phyloP scores from a whole-genome alignment of 2,797 vertebrate species.

The Eutrigla gurnardus region DNA sequence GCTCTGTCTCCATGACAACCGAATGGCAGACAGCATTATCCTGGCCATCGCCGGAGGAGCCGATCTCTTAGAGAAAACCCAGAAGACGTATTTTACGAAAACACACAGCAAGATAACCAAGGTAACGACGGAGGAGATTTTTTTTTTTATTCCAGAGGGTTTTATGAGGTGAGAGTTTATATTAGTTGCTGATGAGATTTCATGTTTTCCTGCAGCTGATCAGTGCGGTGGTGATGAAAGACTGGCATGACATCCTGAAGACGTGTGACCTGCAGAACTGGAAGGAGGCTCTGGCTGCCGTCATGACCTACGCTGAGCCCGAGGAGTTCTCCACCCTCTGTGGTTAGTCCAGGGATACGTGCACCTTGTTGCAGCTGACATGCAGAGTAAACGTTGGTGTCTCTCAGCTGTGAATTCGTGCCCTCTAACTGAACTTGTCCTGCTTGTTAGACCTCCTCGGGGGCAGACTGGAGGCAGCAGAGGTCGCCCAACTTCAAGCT shows the following conservation, averaged over 20 bases:
- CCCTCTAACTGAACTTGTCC: neutral
- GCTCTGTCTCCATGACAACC: constrained; percentile 95
- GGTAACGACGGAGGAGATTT: constrained; percentile 70
- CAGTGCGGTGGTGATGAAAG: constrained; percentile 94
- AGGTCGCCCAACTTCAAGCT: constrained; percentile 84
- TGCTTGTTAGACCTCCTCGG: constrained; percentile 89
- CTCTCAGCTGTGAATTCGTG: neutral
- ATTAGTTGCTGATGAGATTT: neutral
- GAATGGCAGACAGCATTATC: constrained; percentile 97
- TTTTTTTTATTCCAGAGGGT: neutral
- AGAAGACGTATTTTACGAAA: constrained; percentile 93
- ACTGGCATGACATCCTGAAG: constrained; percentile 94
- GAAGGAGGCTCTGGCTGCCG: constrained; percentile 95
- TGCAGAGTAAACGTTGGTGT: neutral
- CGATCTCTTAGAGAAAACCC: constrained; percentile 92
- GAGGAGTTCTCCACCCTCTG: constrained; percentile 94
- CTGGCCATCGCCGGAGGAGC: constrained; percentile 94
- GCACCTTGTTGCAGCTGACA: neutral
- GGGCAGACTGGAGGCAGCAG: constrained; percentile 88
- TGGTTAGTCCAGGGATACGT: constrained; percentile 79
- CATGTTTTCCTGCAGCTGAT: constrained; percentile 86
- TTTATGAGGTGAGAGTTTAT: neutral
- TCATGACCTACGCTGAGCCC: constrained; percentile 93
- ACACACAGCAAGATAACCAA: constrained; percentile 94
- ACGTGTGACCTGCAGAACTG: constrained; percentile 96